Percentiles rank a stretch among this genome's conserved stretches.
Evolutionary conservation across 1,140 invertebrate species (phyloP).

Genomic region (Saccostrea cuccullata): DNA sequence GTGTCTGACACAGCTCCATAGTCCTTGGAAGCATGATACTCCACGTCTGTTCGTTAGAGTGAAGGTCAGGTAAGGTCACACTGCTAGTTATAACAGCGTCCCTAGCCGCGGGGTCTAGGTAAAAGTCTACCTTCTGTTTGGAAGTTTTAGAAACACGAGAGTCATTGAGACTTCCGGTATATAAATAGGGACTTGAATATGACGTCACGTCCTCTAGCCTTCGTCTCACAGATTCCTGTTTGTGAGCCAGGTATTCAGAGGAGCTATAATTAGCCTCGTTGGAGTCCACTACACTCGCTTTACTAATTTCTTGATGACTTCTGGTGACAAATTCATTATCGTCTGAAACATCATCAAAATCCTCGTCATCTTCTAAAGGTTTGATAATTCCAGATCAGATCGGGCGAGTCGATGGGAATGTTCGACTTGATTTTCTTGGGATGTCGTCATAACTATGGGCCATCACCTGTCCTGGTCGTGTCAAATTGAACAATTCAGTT

Average conservation of each 20-base stretch:
- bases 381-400: constrained; percentile 79
- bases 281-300: constrained; percentile 6
- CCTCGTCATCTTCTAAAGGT: constrained; percentile 71
- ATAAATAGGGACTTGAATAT: constrained; percentile 64
- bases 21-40: constrained; percentile 53
- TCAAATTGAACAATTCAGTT: constrained; percentile 80
- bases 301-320: constrained; percentile 47
- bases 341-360: constrained; percentile 53
- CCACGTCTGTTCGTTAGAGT: constrained; percentile 62
- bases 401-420: constrained; percentile 61
- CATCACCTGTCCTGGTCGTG: constrained; percentile 65
- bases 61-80: constrained; percentile 72
- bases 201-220: constrained; percentile 62
- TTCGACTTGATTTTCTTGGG: constrained; percentile 57
- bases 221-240: constrained; percentile 67
- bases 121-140: constrained; percentile 54
- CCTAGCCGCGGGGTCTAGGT: constrained; percentile 46
- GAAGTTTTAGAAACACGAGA: constrained; percentile 40
- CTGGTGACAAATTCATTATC: constrained; percentile 44
- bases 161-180: constrained; percentile 58
- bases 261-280: constrained; percentile 73
- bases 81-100: constrained; percentile 69
- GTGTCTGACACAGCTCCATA: constrained; percentile 66
- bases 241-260: constrained; percentile 76
- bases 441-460: constrained; percentile 75